Evolutionary conservation across 2,888 invertebrate genomes (phyloP).

Genomic region (Tenodera sinensis): DNA sequence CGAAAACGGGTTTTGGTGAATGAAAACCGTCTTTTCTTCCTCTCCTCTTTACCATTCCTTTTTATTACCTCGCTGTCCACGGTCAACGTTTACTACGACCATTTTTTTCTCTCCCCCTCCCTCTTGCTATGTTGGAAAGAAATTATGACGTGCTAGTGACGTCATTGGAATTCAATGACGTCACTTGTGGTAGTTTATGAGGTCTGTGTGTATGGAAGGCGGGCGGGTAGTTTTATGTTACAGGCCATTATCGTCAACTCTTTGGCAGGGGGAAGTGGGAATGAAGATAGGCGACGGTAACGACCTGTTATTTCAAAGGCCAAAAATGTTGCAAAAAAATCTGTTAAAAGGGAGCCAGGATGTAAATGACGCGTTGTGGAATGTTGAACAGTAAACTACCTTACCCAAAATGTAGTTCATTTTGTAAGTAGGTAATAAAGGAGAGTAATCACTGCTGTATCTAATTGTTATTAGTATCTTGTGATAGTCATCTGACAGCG

Average conservation of each 20-base stretch:
- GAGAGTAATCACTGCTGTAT: too few relatives aligned
- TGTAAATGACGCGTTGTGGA: too few relatives aligned
- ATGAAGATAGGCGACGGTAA: neutral
- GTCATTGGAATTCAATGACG: constrained; percentile 9
- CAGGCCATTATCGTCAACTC: neutral
- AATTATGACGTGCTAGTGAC: constrained; percentile 17
- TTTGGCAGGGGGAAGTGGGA: neutral
- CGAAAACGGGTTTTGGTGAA: constrained; percentile 30
- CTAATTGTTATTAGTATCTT: too few relatives aligned
- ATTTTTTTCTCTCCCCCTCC: neutral
- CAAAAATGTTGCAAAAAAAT: neutral
- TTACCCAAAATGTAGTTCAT: too few relatives aligned
- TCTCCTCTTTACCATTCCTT: neutral
- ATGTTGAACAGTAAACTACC: too few relatives aligned
- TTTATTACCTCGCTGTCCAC: constrained; percentile 10
- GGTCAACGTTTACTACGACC: constrained; percentile 19
- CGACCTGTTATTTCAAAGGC: neutral
- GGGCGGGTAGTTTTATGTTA: neutral
- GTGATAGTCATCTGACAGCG: too few relatives aligned
- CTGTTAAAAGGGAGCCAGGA: too few relatives aligned
- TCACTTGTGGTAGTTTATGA: neutral
- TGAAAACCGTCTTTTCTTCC: constrained; percentile 26
- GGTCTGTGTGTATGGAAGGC: neutral
- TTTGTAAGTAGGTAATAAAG: too few relatives aligned
- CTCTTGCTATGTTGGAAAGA: neutral